Evolutionary conservation across 2,113 vertebrate genomes (phyloP).

Genomic region (Cyprinodon brontotheroides): DNA sequence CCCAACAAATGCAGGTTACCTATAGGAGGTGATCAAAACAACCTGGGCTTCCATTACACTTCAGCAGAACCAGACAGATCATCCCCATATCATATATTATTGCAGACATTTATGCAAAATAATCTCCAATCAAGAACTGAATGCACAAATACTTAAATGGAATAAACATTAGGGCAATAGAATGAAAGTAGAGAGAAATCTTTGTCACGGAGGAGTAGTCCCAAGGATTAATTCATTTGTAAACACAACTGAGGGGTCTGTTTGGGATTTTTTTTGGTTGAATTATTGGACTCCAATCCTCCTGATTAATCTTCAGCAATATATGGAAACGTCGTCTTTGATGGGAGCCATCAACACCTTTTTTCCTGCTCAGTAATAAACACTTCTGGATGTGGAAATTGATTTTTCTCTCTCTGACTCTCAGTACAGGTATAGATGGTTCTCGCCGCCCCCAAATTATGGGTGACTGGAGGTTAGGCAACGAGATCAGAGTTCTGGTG

Average conservation of each 20-base stretch:
- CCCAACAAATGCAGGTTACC: too few species aligned
- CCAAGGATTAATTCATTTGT: background rate
- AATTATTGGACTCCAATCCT: slow-evolving; percentile 15
- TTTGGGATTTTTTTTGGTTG: background rate
- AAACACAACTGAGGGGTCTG: background rate
- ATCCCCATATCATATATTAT: too few species aligned
- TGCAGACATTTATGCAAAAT: too few species aligned
- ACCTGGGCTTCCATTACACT: too few species aligned
- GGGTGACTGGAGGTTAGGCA: slow-evolving; percentile 24
- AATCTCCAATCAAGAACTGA: too few species aligned
- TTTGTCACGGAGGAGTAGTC: too few species aligned
- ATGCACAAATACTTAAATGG: too few species aligned
- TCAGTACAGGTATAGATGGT: background rate
- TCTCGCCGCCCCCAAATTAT: background rate
- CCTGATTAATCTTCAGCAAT: slow-evolving; percentile 22
- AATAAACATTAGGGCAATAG: too few species aligned
- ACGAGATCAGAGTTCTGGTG: slow-evolving; percentile 11
- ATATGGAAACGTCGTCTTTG: slow-evolving; percentile 27
- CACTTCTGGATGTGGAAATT: slow-evolving; percentile 15
- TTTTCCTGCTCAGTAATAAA: slow-evolving; percentile 2
- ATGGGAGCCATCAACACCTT: background rate
- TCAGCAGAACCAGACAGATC: too few species aligned
- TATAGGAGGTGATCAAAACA: too few species aligned
- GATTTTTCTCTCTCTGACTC: slow-evolving; percentile 6
- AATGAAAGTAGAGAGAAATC: too few species aligned